A percentile compares a stretch with the other conserved stretches of the same genome.
Evolutionary conservation across 2,888 invertebrate genomes (phyloP).

Genomic region (Drosophila fungiperda): DNA sequence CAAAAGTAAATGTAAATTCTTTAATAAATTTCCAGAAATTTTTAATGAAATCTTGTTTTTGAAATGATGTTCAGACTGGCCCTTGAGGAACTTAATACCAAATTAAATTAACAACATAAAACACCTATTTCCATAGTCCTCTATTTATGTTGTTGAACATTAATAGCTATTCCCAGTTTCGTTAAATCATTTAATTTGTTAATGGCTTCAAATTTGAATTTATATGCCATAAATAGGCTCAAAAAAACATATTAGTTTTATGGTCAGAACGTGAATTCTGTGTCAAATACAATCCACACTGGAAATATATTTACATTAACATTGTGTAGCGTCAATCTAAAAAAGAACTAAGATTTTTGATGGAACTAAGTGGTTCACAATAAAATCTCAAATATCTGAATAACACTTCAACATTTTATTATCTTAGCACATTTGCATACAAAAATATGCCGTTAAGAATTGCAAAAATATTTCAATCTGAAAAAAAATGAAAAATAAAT

Average conservation of each 20-base stretch:
- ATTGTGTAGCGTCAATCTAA: slow-evolving; percentile 29
- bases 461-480: slow-evolving; percentile 14
- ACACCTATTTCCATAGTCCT: slow-evolving; percentile 29
- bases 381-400: slow-evolving; percentile 61
- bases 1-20: background rate
- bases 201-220: slow-evolving; percentile 47
- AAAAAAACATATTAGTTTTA: slow-evolving; percentile 18
- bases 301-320: background rate
- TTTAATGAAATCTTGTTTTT: background rate
- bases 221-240: slow-evolving; percentile 30
- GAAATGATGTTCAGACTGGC: slow-evolving; percentile 17
- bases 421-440: slow-evolving; percentile 17
- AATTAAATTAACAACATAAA: slow-evolving; percentile 25
- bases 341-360: slow-evolving; percentile 28
- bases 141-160: slow-evolving; percentile 32
- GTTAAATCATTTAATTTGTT: slow-evolving; percentile 51
- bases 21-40: background rate
- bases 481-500: background rate
- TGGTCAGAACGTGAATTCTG: slow-evolving; percentile 10
- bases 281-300: background rate
- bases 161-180: slow-evolving; percentile 26
- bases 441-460: background rate
- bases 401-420: slow-evolving; percentile 26
- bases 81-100: slow-evolving; percentile 17
- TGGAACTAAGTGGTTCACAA: slow-evolving; percentile 40